phyloP scores from a whole-genome alignment of 1,140 invertebrate species.

The Phenacoccus solenopsis region DNA sequence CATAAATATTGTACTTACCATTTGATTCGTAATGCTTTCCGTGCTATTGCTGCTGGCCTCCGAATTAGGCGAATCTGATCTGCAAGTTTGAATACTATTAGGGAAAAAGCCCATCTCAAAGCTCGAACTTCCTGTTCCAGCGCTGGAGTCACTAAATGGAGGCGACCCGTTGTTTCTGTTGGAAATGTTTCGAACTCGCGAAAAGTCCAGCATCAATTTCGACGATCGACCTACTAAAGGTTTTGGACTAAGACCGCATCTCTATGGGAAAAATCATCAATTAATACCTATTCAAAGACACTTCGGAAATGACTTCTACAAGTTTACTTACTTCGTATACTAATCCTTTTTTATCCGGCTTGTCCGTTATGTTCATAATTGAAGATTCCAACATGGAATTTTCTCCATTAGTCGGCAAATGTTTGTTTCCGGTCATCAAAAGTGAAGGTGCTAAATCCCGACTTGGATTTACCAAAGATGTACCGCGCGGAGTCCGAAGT shows the following conservation, averaged over 20 bases:
- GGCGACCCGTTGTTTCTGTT: constrained; percentile 1
- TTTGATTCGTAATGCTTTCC: neutral
- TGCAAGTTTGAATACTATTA: neutral
- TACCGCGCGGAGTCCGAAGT: neutral
- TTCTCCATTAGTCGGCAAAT: neutral
- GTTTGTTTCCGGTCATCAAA: neutral
- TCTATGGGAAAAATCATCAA: neutral
- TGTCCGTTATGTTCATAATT: neutral
- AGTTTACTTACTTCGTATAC: neutral
- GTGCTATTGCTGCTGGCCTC: neutral
- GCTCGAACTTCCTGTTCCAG: neutral
- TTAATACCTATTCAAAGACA: neutral
- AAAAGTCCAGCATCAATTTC: neutral
- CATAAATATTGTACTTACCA: neutral
- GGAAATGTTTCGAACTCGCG: neutral
- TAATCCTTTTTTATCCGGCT: neutral
- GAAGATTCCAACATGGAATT: constrained; percentile 7
- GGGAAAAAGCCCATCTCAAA: neutral
- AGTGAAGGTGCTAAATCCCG: neutral
- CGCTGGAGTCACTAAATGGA: neutral
- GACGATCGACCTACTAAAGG: neutral
- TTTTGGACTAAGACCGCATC: neutral
- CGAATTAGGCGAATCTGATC: neutral
- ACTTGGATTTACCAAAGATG: neutral
- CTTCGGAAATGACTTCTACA: neutral